Conservation (phyloP, 2,113 vertebrate genomes). For the Oryctolagus cuniculus region DNA sequence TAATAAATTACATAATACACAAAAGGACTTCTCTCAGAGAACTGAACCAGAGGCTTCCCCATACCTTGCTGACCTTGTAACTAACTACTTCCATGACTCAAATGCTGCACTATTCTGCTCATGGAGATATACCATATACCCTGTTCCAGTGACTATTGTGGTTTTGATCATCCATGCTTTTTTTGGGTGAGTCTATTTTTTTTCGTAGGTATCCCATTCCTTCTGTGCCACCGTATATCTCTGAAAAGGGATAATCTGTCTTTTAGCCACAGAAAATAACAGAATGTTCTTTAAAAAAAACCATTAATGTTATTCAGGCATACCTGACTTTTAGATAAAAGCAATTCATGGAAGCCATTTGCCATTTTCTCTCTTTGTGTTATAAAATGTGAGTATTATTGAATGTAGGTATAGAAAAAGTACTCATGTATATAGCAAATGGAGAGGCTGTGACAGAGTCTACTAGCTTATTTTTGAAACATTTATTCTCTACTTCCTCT, state of each 20-base stretch:
- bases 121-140: background rate
- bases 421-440: background rate
- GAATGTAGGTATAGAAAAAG: background rate
- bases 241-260: background rate
- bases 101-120: background rate
- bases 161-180: background rate
- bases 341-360: background rate
- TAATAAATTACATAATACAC: background rate
- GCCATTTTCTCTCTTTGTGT: background rate
- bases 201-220: background rate
- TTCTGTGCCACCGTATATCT: background rate
- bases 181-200: background rate
- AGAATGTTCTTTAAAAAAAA: background rate
- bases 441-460: no score
- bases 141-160: background rate
- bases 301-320: background rate
- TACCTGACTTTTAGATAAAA: background rate
- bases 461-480: background rate
- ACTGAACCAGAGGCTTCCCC: background rate
- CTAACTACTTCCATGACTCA: background rate
- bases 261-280: background rate
- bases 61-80: background rate
- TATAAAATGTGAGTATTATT: background rate
- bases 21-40: background rate
- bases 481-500: background rate